phyloP scores from a whole-genome alignment of 2,797 vertebrate species.

The Falco biarmicus region DNA sequence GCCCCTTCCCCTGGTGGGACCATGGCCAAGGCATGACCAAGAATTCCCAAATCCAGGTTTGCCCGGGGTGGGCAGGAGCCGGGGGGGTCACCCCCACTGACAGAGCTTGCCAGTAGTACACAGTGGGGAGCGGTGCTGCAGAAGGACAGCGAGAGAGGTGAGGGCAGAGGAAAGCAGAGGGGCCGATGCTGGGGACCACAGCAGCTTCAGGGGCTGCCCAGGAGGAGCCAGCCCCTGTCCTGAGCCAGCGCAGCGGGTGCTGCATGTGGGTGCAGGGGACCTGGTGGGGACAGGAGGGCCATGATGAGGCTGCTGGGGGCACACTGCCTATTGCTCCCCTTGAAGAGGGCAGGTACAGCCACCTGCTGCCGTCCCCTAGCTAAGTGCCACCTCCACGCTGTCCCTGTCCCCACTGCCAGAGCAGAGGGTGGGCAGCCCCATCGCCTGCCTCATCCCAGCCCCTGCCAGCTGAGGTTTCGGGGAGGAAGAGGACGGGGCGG shows the following conservation, averaged over 20 bases:
- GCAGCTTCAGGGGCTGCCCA: background rate
- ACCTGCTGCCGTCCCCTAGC: background rate
- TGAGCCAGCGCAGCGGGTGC: fast-evolving
- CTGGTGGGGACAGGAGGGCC: background rate
- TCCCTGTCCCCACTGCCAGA: background rate
- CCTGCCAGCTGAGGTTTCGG: background rate
- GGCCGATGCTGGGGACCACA: background rate
- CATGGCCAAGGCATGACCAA: fast-evolving
- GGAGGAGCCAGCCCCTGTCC: background rate
- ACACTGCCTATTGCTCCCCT: background rate
- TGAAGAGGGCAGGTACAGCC: background rate
- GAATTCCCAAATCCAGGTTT: background rate
- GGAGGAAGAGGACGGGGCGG: background rate
- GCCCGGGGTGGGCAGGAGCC: background rate
- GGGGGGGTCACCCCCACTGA: background rate
- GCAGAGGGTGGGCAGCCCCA: background rate
- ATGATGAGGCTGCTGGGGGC: fast-evolving
- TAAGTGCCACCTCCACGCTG: background rate
- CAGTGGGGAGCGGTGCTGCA: fast-evolving
- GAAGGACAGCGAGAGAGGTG: background rate
- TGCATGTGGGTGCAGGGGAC: background rate
- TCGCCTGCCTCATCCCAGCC: background rate
- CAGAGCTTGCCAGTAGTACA: background rate
- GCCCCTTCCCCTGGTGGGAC: background rate
- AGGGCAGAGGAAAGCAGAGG: conserved; percentile 38